Conservation (phyloP, 2,888 invertebrate genomes). For the Thumatha senex region DNA sequence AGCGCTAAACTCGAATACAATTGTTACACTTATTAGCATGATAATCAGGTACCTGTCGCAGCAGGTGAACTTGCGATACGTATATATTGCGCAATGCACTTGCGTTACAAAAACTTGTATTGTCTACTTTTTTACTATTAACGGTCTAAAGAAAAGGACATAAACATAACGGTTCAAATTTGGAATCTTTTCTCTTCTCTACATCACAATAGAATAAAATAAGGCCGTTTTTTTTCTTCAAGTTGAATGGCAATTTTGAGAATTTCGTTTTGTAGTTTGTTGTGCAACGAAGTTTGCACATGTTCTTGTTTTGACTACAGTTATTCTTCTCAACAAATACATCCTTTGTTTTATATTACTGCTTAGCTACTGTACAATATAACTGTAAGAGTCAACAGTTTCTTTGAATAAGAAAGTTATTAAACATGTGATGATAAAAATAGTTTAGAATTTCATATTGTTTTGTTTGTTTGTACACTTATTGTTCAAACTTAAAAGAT, state of each 20-base stretch:
- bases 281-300: constrained; percentile 50
- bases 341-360: constrained; percentile 38
- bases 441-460: neutral
- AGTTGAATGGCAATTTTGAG: constrained; percentile 41
- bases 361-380: constrained; percentile 29
- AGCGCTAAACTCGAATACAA: constrained; percentile 57
- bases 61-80: constrained; percentile 71
- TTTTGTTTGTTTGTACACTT: neutral
- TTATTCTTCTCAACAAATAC: constrained; percentile 49
- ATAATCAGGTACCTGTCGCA: constrained; percentile 77
- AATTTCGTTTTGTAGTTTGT: constrained; percentile 36
- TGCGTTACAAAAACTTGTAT: constrained; percentile 54
- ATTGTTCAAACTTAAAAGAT: too few relatives aligned
- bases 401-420: constrained; percentile 2
- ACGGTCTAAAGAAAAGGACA: constrained; percentile 58
- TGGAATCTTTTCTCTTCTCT: constrained; percentile 66
- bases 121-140: constrained; percentile 66
- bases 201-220: constrained; percentile 64
- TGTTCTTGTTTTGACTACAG: constrained; percentile 60
- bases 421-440: neutral
- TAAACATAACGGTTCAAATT: constrained; percentile 76
- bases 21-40: constrained; percentile 74
- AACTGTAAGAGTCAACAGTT: constrained; percentile 9
- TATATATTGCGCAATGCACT: constrained; percentile 64
- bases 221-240: constrained; percentile 46